Base-by-base conservation (phyloP, 64 coral and sea anemone species). In the Acropora yongei region DNA sequence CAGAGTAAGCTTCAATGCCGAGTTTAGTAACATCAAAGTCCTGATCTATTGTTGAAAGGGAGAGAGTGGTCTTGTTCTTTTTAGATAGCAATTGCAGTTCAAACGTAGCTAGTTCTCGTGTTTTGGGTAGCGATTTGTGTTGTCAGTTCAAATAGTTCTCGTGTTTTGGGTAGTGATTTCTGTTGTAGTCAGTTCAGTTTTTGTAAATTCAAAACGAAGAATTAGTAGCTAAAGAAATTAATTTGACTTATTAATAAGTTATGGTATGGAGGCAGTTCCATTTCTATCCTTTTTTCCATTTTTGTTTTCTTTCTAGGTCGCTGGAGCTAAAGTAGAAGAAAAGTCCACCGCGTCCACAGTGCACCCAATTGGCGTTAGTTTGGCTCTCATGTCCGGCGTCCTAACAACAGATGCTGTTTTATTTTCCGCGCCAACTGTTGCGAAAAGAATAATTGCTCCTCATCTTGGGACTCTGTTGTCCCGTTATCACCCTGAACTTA, bases 401-500 rank as follows among this genome's bases (percentile, higher is more conserved):
- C 66, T 95, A 2, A 87, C 93, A 1, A 88, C 93, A 40, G 10
- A 77, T 12, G 85, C 81, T 76, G 76, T 87, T 2, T 75, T 86
- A 6, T 8, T 87, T 20, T 86, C 97, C 13, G 89, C 91, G 0
- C 97, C 97, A 48, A 67, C 83, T 3, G 94, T 99, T 0, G 94
- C 90, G 11, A 99, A 95, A 47, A 87, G 91, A 85, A 91, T 95
- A 68, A 90, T 96, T 50, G 97, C 91, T 0, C 97, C 94, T 12
- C 97, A 99, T 74, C 12, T 99, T 4, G 97, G 97, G 16, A 91
- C 86, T 19, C 76, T 96, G 49, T 71, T 96, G 3, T 87, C 84
- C 39, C 91, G 80, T 40, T 89, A 91, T 44, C 87, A 95, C 51
- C 97, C 97, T 20, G 80, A 88, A 14, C 18, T 96, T 20, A 83